Evolutionary conservation across 1,140 invertebrate genomes (phyloP), one percentile per base, ranked within the genome.

Genomic region (Euborellia annulipes): DNA sequence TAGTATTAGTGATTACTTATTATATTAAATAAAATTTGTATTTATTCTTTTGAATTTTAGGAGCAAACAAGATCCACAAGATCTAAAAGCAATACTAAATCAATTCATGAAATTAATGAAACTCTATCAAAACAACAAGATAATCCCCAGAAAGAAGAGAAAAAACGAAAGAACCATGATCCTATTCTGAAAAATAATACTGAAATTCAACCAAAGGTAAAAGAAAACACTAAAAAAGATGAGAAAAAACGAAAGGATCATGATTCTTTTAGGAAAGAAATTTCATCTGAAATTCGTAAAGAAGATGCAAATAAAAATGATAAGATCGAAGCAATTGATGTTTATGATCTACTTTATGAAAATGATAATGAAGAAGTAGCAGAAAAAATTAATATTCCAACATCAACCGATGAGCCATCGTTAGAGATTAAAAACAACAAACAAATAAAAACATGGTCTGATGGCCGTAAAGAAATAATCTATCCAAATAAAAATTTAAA

Each of bases 401-500:
- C 8, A 8, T 32, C n/a, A 32, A 32, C 8, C 30, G 30, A 8
- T 8, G 36, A 37, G n/a, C n/a, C n/a, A 4, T 16, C 7, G n/a
- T 7, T 37, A 16, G n/a, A 37, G n/a, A 7, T n/a, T 4, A 18
- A 37, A 18, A 18, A 37, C 7, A n/a, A 37, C n/a, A 18, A 37
- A 37, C 53, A 52, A 27, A 61, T 66, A 36, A 55, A 64, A 41
- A 46, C 55, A 27, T 58, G 61, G 45, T 19, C 66, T 0, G 78
- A 82, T 68, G 79, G 79, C 2, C 69, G 71, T 8, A 71, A 69
- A 50, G 80, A 84, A 55, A 72, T 78, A 41, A 75, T 67, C 64
- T 85, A 80, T 67, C 69, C 77, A 0, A 91, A 90, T 71, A 86
- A 86, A 0, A 90, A 88, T 56, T 61, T 81, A 0, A 88, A 90